Evolutionary conservation across 2,797 vertebrate genomes (phyloP).

Genomic region (Syngnathus acus): DNA sequence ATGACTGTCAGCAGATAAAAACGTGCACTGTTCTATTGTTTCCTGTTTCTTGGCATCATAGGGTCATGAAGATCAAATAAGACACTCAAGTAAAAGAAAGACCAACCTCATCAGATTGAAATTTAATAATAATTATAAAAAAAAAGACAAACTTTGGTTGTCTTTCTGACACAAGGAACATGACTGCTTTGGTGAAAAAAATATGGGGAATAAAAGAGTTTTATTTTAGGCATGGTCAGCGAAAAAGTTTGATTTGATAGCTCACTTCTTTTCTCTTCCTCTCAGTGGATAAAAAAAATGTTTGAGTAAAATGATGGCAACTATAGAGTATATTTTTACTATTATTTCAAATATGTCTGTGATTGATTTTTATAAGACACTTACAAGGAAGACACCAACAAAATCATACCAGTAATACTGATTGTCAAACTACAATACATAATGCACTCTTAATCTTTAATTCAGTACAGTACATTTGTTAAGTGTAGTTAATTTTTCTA

Average conservation of each 20-base stretch:
- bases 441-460: too few relatives aligned
- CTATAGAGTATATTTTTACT: neutral
- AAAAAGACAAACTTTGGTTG: neutral
- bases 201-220: neutral
- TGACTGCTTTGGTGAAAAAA: neutral
- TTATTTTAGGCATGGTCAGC: neutral
- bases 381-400: too few relatives aligned
- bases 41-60: neutral
- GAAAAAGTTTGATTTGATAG: neutral
- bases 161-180: neutral
- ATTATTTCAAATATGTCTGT: neutral
- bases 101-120: neutral
- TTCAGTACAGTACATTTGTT: too few relatives aligned
- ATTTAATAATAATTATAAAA: neutral
- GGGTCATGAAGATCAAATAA: neutral
- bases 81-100: neutral
- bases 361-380: too few relatives aligned
- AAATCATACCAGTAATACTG: too few relatives aligned
- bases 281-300: neutral
- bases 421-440: too few relatives aligned
- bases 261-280: neutral
- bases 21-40: neutral
- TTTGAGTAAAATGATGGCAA: neutral
- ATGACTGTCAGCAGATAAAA: slow-evolving; percentile 6
- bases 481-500: too few relatives aligned